Conservation (phyloP, 2,113 vertebrate genomes). For the Tetrax tetrax region DNA sequence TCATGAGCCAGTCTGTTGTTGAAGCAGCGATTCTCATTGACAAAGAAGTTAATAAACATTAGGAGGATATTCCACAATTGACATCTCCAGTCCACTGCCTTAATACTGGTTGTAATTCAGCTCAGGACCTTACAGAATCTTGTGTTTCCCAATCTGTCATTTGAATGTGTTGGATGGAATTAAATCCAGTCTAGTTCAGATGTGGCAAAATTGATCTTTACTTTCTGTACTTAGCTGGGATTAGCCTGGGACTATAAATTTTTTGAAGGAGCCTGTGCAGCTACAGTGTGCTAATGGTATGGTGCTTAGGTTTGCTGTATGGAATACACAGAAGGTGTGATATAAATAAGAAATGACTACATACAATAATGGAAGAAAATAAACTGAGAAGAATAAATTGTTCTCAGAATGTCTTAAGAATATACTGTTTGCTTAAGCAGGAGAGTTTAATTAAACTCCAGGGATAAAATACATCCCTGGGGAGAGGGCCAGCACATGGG, state of each 20-base stretch:
- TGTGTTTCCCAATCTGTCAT: background rate
- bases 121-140: background rate
- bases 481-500: background rate
- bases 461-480: background rate
- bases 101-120: slow-evolving; percentile 31
- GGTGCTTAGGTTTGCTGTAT: background rate
- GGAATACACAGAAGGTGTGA: background rate
- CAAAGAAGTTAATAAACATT: slow-evolving; percentile 48
- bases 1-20: background rate
- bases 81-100: background rate
- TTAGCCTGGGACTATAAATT: slow-evolving; percentile 29
- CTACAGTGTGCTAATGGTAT: background rate
- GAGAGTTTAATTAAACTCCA: slow-evolving; percentile 36
- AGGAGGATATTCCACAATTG: slow-evolving; percentile 21
- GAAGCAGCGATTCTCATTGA: background rate
- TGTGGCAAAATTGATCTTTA: slow-evolving; percentile 28
- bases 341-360: background rate
- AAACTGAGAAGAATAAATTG: background rate
- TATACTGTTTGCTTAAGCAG: background rate
- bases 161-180: background rate
- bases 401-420: background rate
- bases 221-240: background rate
- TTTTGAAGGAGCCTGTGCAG: background rate
- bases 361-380: background rate
- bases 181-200: background rate